Evolutionary conservation across 1,140 invertebrate genomes (phyloP), one percentile per base, ranked within the genome.

Genomic region (Andrena cerasifolii): DNA sequence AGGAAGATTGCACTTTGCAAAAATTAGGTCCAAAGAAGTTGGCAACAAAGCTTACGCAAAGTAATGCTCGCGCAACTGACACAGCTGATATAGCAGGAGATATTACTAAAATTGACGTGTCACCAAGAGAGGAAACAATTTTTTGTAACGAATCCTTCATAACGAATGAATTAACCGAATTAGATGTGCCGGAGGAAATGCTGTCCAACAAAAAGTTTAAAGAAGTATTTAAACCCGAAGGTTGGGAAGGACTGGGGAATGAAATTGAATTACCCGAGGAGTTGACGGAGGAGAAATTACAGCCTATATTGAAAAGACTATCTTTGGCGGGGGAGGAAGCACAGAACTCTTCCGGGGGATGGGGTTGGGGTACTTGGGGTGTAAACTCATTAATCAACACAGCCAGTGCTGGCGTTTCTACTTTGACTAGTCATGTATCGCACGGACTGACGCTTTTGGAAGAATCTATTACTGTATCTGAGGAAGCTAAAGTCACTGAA

Each of bases 401-500:
- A 21, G 97, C 97, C 4, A 94, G 94, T 28, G 94, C 94, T 56
- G 94, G 96, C 31, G 95, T 97, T 12, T 94, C 95, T 16, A 96
- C 95, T 24, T 92, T 98, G 40, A 97, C 96, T 0, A 95, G 89
- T 82, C 96, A 97, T 88, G 96, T 98, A 14, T 96, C 95, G 78
- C 96, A 96, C 85, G 95, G 96, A 24, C 89, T 97, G 12, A 94
- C 95, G 56, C 95, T 97, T 16, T 89, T 98, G 73, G 96, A 97
- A 92, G 95, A 94, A 58, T 94, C 94, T 47, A 95, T 98, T 56
- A 96, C 96, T 31, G 95, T 95, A 8, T 96, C 96, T 28, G 94
- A 96, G 87, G 96, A 96, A 18, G 95, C 95, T 21, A 63, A 18
- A 33, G 28, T 36, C 31, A 49, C 63, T 65, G 28, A 54, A 90